Base-by-base conservation (phyloP, 2,888 invertebrate species). In the Hecatera dysodea region DNA sequence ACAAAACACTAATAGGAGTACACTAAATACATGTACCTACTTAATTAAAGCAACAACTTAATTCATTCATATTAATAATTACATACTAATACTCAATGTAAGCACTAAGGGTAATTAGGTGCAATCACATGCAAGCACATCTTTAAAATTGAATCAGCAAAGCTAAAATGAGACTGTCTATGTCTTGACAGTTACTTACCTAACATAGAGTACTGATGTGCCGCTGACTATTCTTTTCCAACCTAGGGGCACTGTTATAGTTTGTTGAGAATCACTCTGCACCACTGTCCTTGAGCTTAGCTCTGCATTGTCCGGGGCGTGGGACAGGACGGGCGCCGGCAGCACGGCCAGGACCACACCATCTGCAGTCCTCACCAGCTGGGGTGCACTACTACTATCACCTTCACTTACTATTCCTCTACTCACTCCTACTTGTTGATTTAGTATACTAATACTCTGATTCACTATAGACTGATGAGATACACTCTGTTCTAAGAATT, bases 401-500 rank as follows among this genome's bases (percentile, higher is more conserved):
- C 91, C 88, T 78, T 95, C 94, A 91, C 92, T 91, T 75, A 90
- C 89, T 85, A 91, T 86, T 77, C 93, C 92, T 82, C 92, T 88
- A 89, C 87, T 93, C 79, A 94, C 95, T 87, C 95, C 94, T 65
- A 95, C 94, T 90, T 96, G 95, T 90, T 95, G 96, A 89, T 95
- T 96, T 83, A 96, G 89, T 91, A 96, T 95, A 91, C 94, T 95
- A 84, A 96, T 95, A 92, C 94, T 95, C 85, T 96, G 95, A 92
- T 96, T 96, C 85, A 96, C 95, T 91, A 95, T 95, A 36, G 95
- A 95, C 82, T 96, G 96, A 87, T 96, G 96, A 71, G 95, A 93
- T 78, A 96, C 94, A 93, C 95, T 96, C 88, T 96, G 96, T 94
- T 96, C 96, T 91, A 96, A 91, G 87, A 96, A 93, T 89, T 96